A percentile compares a stretch with the other conserved stretches of the same genome.
Conservation (phyloP, 1,140 invertebrate species). For the Doryteuthis pealeii region DNA sequence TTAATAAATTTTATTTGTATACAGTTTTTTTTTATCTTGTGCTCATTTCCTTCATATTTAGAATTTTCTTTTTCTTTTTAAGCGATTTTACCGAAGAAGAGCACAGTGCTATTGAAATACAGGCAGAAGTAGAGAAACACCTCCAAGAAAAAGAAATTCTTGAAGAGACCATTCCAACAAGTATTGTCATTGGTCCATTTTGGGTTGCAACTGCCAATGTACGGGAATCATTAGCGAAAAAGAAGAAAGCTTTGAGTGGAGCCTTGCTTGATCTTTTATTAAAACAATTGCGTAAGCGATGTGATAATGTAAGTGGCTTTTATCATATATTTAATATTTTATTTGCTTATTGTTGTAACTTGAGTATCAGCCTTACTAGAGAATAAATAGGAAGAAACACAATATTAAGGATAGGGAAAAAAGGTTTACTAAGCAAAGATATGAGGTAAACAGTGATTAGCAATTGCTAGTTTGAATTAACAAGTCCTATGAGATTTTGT, state of each 20-base stretch:
- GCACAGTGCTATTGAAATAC: slow-evolving; percentile 55
- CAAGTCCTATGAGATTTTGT: too few relatives aligned
- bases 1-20: too few relatives aligned
- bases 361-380: too few relatives aligned
- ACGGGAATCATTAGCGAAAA: slow-evolving; percentile 64
- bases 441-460: too few relatives aligned
- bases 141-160: slow-evolving; percentile 54
- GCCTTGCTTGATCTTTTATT: slow-evolving; percentile 68
- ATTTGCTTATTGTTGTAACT: slow-evolving; percentile 16
- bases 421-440: too few relatives aligned
- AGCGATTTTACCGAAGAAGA: slow-evolving; percentile 52
- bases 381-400: too few relatives aligned
- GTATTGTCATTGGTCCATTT: slow-evolving; percentile 73
- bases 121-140: slow-evolving; percentile 58
- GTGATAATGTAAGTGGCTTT: slow-evolving; percentile 58
- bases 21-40: too few relatives aligned
- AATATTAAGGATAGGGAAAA: too few relatives aligned
- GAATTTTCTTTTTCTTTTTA: too few relatives aligned
- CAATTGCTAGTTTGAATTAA: too few relatives aligned
- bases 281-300: slow-evolving; percentile 56
- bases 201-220: slow-evolving; percentile 66
- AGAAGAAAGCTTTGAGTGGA: slow-evolving; percentile 67
- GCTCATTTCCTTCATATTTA: too few relatives aligned
- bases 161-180: slow-evolving; percentile 61
- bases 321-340: background rate